phyloP scores from a whole-genome alignment of 1,140 invertebrate species.

The Bombus terrestris region DNA sequence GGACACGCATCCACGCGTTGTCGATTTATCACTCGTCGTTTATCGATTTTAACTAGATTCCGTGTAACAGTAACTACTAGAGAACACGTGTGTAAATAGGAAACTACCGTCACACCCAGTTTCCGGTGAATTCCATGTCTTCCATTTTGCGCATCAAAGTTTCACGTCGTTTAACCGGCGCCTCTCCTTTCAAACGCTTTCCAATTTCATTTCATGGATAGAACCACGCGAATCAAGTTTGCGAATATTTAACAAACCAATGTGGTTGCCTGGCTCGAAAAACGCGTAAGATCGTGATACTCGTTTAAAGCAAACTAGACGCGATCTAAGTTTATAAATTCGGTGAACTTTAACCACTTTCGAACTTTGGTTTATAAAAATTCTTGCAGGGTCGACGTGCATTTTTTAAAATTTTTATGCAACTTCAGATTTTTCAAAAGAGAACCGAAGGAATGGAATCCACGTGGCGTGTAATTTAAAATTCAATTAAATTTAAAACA shows the following conservation, averaged over 20 bases:
- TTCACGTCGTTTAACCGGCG: background rate
- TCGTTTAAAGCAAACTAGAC: too few species aligned
- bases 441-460: too few species aligned
- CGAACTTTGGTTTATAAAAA: too few species aligned
- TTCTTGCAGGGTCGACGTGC: too few species aligned
- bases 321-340: too few species aligned
- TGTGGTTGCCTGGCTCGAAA: too few species aligned
- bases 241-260: background rate
- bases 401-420: too few species aligned
- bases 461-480: too few species aligned
- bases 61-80: background rate
- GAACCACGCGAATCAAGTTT: background rate
- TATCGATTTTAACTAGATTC: background rate
- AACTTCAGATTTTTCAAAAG: too few species aligned
- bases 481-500: too few species aligned
- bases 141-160: background rate
- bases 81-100: background rate
- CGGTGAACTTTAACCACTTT: too few species aligned
- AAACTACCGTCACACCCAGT: background rate
- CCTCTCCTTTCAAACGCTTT: background rate
- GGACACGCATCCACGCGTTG: background rate
- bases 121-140: background rate
- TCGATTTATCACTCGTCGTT: background rate
- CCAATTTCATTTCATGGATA: background rate
- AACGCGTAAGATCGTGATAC: too few species aligned